Evolutionary conservation across 2,888 invertebrate genomes (phyloP).

Genomic region (Ennomos fuscantarius): DNA sequence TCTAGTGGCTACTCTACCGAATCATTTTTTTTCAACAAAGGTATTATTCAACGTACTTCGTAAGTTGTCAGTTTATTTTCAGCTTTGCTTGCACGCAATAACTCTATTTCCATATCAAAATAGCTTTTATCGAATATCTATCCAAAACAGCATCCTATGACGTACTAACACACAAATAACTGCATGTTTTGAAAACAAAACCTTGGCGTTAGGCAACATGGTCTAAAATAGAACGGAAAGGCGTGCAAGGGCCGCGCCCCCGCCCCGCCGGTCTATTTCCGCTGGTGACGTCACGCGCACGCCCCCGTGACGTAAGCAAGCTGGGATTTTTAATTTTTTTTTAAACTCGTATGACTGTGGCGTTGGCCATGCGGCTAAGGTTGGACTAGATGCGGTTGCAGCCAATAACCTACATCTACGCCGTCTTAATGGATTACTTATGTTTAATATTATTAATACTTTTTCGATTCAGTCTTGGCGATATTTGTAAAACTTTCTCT

Average conservation of each 20-base stretch:
- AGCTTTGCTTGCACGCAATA: not conserved
- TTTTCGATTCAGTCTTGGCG: too few relatives aligned
- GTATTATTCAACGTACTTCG: too few relatives aligned
- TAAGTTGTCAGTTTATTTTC: too few relatives aligned
- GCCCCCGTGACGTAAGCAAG: slow-evolving; percentile 62
- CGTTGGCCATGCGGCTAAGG: slow-evolving; percentile 39
- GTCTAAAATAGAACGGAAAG: slow-evolving; percentile 38
- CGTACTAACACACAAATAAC: slow-evolving; percentile 33
- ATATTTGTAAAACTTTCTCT: too few relatives aligned
- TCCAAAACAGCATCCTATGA: slow-evolving; percentile 36
- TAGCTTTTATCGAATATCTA: slow-evolving; percentile 35
- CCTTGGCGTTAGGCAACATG: slow-evolving; percentile 36
- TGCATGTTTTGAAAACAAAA: slow-evolving; percentile 36
- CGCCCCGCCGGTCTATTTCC: slow-evolving; percentile 59
- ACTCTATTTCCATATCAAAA: slow-evolving; percentile 27
- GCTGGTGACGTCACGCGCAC: slow-evolving; percentile 61
- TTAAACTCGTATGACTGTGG: slow-evolving; percentile 52
- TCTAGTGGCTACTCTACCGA: too few relatives aligned
- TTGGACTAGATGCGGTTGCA: slow-evolving; percentile 39
- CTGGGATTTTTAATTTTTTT: slow-evolving; percentile 54
- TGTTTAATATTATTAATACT: slow-evolving; percentile 14
- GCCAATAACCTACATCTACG: slow-evolving; percentile 46
- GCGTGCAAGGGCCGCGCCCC: slow-evolving; percentile 37
- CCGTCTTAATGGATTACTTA: slow-evolving; percentile 29
- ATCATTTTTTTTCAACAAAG: too few relatives aligned